Evolutionary conservation across 2,797 vertebrate species (phyloP).

Genomic region (Acanthornis magna): DNA sequence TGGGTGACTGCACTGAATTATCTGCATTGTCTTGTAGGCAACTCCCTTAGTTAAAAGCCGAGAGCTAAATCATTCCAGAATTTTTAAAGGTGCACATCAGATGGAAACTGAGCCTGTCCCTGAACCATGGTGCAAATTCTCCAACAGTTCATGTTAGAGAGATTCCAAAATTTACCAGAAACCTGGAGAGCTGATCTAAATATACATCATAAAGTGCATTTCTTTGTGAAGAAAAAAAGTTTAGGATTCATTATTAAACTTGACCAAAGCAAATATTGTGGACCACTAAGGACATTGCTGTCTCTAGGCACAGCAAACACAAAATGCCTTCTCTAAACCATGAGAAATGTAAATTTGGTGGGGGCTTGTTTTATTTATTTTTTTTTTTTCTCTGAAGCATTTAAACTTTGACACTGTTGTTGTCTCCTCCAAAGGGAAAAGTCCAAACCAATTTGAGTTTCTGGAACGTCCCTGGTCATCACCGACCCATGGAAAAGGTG

Average conservation of each 20-base stretch:
- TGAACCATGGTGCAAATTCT: not conserved
- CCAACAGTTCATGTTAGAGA: not conserved
- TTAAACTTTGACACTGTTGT: not conserved
- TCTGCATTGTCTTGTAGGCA: not conserved
- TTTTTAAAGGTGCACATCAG: not conserved
- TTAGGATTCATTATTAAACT: not conserved
- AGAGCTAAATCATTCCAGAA: not conserved
- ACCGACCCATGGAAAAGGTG: not conserved
- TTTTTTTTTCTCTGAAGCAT: not conserved
- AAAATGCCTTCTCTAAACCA: not conserved
- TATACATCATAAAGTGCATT: fast-evolving
- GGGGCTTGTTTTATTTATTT: not conserved
- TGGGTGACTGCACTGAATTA: not conserved
- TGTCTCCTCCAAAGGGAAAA: not conserved
- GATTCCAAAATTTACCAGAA: not conserved
- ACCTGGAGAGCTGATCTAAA: not conserved
- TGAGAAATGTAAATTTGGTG: not conserved
- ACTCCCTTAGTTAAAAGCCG: not conserved
- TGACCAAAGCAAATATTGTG: not conserved
- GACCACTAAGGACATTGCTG: not conserved
- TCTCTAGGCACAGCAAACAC: not conserved
- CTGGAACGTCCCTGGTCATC: not conserved
- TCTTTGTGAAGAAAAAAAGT: no score
- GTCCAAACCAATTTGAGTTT: not conserved
- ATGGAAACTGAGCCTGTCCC: not conserved